Evolutionary conservation across 2,797 vertebrate genomes (phyloP).

Genomic region (Telmatherina bonti): DNA sequence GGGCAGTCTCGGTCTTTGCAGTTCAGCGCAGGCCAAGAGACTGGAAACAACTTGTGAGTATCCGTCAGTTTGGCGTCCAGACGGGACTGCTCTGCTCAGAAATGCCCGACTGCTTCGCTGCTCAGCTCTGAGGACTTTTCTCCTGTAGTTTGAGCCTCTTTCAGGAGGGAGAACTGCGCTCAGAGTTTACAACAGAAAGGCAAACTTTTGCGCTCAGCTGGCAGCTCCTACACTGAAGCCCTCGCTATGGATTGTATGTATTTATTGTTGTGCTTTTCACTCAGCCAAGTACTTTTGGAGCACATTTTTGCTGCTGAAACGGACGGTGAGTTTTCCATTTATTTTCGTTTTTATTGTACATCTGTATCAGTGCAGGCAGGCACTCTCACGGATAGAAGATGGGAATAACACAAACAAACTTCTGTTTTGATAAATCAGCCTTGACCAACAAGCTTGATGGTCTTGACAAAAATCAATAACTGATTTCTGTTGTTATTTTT

Average conservation of each 20-base stretch:
- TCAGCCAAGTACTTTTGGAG: slow-evolving; percentile 76
- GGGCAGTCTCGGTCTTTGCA: slow-evolving; percentile 79
- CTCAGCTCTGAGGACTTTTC: slow-evolving; percentile 69
- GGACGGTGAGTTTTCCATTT: slow-evolving; percentile 75
- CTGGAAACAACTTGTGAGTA: slow-evolving; percentile 76
- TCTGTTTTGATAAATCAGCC: background rate
- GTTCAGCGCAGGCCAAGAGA: slow-evolving; percentile 81
- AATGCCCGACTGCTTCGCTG: slow-evolving; percentile 72
- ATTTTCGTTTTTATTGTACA: background rate
- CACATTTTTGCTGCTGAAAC: slow-evolving; percentile 75
- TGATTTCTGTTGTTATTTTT: background rate
- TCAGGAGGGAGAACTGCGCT: slow-evolving; percentile 51
- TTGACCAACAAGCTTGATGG: slow-evolving; percentile 19
- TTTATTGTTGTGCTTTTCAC: slow-evolving; percentile 81
- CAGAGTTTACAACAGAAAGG: slow-evolving; percentile 69
- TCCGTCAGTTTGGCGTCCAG: slow-evolving; percentile 69
- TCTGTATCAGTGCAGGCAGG: background rate
- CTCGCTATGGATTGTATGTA: slow-evolving; percentile 83
- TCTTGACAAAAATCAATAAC: background rate
- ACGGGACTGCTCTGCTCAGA: slow-evolving; percentile 63
- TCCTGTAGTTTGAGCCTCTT: slow-evolving; percentile 52
- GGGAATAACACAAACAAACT: background rate
- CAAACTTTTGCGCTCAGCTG: slow-evolving; percentile 63
- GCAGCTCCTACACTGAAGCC: slow-evolving; percentile 64
- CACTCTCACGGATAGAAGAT: background rate